Evolutionary conservation across 2,888 invertebrate genomes (phyloP), one percentile per base, ranked within the genome.

Genomic region (Noctua janthina): DNA sequence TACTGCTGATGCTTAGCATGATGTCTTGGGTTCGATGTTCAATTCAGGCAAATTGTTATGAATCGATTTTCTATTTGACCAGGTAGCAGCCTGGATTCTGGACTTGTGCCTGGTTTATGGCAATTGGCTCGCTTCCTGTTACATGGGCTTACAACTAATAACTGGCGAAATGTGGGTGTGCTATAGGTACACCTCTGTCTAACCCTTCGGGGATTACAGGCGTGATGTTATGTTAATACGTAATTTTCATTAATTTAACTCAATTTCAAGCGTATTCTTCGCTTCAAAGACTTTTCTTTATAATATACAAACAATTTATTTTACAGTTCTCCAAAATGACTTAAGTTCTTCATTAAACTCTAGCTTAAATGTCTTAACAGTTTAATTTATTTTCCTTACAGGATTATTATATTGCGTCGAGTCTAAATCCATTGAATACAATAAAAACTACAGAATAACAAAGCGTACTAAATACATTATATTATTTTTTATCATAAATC

Each of bases 401-500:
- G 8, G 3, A 35, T 80, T 69, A 62, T 51, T 43, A 23, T 39
- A 79, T 20, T 68, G 20, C 17, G 17, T 62, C 39, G 1, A 59
- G 29, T 29, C 49, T 79, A 43, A 62, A 51, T 54, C 59, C 39
- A 62, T 62, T 49, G 54, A 81, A 49, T 64, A 43, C 1, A 54
- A 54, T 29, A 73, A 56, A 54, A 49, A 56, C 29, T 35, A 46
- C 39, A 46, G 23, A 81, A 56, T 17, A 54, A 49, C 54, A 11
- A 17, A 66, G 35, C 81, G 46, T 35, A 71, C 10, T 66, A 29
- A 49, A 72, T 79, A 54, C 39, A 39, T 81, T 62, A 62, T 17
- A 72, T 66, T 56, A 67, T 56, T 81, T 67, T 29, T 56, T 43
- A 51, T 66, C 66, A 49, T 81, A 56, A 72, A 81, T 72, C 79